Percentiles rank a stretch among this genome's conserved stretches.
phyloP scores from a whole-genome alignment of 2,888 invertebrate genomes.

The Epicampocera succincta region DNA sequence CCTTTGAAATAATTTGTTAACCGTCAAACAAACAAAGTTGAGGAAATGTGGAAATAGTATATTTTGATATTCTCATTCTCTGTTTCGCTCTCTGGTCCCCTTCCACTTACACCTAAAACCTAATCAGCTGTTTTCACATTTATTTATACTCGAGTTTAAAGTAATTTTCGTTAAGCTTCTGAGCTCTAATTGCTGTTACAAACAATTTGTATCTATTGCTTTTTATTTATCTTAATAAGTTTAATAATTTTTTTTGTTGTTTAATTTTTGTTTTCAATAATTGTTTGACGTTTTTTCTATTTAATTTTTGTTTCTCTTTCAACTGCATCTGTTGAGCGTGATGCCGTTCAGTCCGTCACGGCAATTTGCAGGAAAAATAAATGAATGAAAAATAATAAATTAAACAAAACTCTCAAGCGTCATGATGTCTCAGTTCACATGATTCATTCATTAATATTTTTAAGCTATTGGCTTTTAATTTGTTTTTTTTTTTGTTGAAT shows the following conservation, averaged over 20 bases:
- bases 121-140: conserved; percentile 41
- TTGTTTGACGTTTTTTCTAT: conserved; percentile 13
- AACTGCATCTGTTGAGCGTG: conserved; percentile 17
- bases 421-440: conserved; percentile 34
- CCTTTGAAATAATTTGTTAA: conserved; percentile 4
- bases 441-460: conserved; percentile 50
- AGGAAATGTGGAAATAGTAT: conserved; percentile 16
- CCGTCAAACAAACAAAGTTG: conserved; percentile 2
- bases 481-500: conserved; percentile 27
- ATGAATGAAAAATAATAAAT: conserved; percentile 12
- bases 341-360: conserved; percentile 45
- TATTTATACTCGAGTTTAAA: conserved; percentile 31
- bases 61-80: neutral
- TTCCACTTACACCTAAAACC: conserved; percentile 14
- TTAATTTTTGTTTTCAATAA: neutral
- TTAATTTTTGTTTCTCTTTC: too few species aligned
- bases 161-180: conserved; percentile 37
- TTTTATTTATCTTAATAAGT: conserved; percentile 37
- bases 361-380: conserved; percentile 8
- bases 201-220: conserved; percentile 36
- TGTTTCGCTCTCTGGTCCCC: neutral
- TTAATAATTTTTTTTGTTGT: conserved; percentile 5
- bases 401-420: conserved; percentile 35
- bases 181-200: conserved; percentile 14
- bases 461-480: conserved; percentile 4